Evolutionary conservation across 2,888 invertebrate genomes (phyloP).

Genomic region (Lycophotia porphyrea): DNA sequence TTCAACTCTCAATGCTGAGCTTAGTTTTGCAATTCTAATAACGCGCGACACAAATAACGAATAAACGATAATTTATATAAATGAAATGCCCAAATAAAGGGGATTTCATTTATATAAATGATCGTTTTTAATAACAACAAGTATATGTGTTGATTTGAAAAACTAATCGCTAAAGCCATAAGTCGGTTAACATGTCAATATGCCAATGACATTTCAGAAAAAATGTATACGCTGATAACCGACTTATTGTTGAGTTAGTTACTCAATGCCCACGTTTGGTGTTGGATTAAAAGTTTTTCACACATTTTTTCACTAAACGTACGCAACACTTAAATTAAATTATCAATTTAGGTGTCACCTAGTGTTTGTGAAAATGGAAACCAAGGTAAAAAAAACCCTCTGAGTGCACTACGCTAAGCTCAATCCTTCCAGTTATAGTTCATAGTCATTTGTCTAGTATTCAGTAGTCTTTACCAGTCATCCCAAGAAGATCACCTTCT

Average conservation of each 20-base stretch:
- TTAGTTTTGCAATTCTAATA: neutral
- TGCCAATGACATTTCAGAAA: neutral
- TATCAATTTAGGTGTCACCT: no score
- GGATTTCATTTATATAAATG: no score
- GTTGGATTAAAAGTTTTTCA: neutral
- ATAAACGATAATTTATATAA: no score
- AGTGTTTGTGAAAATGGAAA: neutral
- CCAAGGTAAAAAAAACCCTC: neutral
- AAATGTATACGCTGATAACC: conserved; percentile 2
- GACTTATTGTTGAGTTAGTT: neutral
- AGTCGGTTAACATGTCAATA: conserved; percentile 13
- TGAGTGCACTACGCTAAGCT: neutral
- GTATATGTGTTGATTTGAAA: neutral
- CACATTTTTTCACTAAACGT: neutral
- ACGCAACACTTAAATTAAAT: neutral
- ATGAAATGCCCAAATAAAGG: no score
- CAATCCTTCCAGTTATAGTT: neutral
- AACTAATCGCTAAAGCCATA: neutral
- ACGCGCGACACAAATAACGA: no score
- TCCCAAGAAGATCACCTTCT: neutral
- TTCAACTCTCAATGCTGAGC: neutral
- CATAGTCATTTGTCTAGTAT: neutral
- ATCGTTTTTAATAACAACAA: no score
- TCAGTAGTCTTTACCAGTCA: neutral
- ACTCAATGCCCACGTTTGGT: neutral